Conservation (phyloP, 2,888 invertebrate species). For the Exephanes ischioxanthus region DNA sequence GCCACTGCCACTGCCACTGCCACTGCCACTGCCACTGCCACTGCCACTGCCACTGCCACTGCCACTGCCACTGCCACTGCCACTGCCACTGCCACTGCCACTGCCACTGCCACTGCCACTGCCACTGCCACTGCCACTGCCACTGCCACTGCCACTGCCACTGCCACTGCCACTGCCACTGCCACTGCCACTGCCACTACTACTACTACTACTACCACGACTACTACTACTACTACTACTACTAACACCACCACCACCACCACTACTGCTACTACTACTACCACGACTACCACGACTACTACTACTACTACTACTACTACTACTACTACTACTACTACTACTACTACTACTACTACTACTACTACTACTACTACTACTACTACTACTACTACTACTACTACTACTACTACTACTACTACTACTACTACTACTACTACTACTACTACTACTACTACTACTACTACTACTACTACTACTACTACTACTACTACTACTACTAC, state of each 20-base stretch:
- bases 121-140: too few species aligned
- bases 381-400: conserved; percentile 7
- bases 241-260: too few species aligned
- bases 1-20: too few species aligned
- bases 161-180: too few species aligned
- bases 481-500: conserved; percentile 26
- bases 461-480: conserved; percentile 12
- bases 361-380: conserved; percentile 27
- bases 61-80: too few species aligned
- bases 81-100: too few species aligned
- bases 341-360: conserved; percentile 13
- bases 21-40: too few species aligned
- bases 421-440: conserved; percentile 5
- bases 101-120: too few species aligned
- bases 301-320: conserved; percentile 9
- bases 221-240: conserved; percentile 1
- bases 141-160: too few species aligned
- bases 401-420: conserved; percentile 28
- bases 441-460: conserved; percentile 29
- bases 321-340: conserved; percentile 26
- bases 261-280: conserved; percentile 29
- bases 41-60: too few species aligned
- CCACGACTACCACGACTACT: too few species aligned
- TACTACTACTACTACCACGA: conserved; percentile 15
- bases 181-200: too few species aligned